These are phyloP conservation scores for Ectemnius lituratus DNA, from an alignment of 2,888 invertebrate species.

Conservation along the genomic window DNA sequence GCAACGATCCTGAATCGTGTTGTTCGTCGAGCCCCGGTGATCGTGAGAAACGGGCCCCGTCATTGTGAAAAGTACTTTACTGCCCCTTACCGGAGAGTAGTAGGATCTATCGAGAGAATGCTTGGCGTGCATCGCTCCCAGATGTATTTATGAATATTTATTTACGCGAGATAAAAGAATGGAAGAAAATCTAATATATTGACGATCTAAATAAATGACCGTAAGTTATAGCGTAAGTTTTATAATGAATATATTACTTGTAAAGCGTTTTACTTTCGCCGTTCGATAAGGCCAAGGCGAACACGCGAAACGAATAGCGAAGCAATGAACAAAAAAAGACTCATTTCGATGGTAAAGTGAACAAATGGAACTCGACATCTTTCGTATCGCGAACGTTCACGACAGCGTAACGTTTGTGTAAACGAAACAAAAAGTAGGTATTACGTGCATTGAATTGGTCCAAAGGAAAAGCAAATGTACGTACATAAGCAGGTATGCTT, in stretches of 20 bases:
- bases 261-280: slow-evolving; percentile 58
- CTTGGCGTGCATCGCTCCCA: slow-evolving; percentile 43
- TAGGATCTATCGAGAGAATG: slow-evolving; percentile 37
- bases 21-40: background rate
- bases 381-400: slow-evolving; percentile 35
- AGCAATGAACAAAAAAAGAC: slow-evolving; percentile 63
- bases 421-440: slow-evolving; percentile 17
- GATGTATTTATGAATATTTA: slow-evolving; percentile 70
- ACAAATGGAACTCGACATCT: slow-evolving; percentile 25
- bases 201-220: slow-evolving; percentile 63
- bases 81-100: background rate
- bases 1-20: slow-evolving; percentile 6
- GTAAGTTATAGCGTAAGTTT: slow-evolving; percentile 64
- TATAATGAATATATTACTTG: slow-evolving; percentile 60
- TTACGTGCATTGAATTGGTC: slow-evolving; percentile 44
- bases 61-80: too few species aligned
- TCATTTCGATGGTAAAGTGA: slow-evolving; percentile 54
- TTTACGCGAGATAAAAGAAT: slow-evolving; percentile 66
- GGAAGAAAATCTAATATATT: slow-evolving; percentile 71
- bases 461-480: slow-evolving; percentile 31
- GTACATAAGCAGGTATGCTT: slow-evolving; percentile 63
- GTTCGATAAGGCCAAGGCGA: slow-evolving; percentile 41
- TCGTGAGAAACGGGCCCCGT: slow-evolving; percentile 8
- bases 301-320: slow-evolving; percentile 57
- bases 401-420: slow-evolving; percentile 27